Conservation (phyloP, 2,888 invertebrate species). For the Incurvaria masculella region DNA sequence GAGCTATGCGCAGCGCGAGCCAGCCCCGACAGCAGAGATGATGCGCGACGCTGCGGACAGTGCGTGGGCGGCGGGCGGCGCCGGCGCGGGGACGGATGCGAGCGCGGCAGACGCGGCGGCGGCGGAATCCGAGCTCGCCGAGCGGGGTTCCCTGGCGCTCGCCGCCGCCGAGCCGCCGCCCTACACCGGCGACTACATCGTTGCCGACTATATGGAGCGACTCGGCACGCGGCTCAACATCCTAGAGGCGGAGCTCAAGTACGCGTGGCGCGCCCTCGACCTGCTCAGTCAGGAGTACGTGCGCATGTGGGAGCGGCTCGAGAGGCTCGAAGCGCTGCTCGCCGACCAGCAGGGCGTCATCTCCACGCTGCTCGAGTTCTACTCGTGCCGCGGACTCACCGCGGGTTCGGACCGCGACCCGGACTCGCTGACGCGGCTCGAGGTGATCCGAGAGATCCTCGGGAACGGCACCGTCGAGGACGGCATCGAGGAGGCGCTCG, state of each 20-base stretch:
- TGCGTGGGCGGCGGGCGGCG: conserved; percentile 35
- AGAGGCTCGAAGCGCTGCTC: conserved; percentile 81
- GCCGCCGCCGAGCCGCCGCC: conserved; percentile 46
- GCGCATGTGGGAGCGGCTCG: conserved; percentile 90
- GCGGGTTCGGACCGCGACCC: conserved; percentile 55
- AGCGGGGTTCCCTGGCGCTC: conserved; percentile 52
- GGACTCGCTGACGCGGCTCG: conserved; percentile 51
- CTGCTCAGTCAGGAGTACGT: conserved; percentile 89
- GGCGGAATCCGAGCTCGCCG: conserved; percentile 54
- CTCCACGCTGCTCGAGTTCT: conserved; percentile 79
- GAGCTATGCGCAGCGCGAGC: conserved; percentile 43
- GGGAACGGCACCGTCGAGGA: conserved; percentile 65
- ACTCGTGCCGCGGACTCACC: conserved; percentile 52
- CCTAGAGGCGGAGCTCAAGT: conserved; percentile 86
- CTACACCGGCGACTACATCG: conserved; percentile 69
- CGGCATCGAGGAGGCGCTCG: conserved; percentile 64
- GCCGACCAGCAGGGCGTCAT: conserved; percentile 91
- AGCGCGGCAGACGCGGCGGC: conserved; percentile 44
- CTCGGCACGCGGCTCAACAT: conserved; percentile 83
- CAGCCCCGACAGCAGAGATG: conserved; percentile 47
- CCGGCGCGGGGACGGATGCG: conserved; percentile 52
- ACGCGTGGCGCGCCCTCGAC: conserved; percentile 90
- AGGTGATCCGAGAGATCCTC: conserved; percentile 63
- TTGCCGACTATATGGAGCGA: conserved; percentile 89
- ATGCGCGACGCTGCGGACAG: conserved; percentile 55